Percentiles rank a stretch among this genome's conserved stretches.
Evolutionary conservation across 35 echinoderm and acorn worm genomes (phyloP).

Genomic region (Lytechinus pictus): DNA sequence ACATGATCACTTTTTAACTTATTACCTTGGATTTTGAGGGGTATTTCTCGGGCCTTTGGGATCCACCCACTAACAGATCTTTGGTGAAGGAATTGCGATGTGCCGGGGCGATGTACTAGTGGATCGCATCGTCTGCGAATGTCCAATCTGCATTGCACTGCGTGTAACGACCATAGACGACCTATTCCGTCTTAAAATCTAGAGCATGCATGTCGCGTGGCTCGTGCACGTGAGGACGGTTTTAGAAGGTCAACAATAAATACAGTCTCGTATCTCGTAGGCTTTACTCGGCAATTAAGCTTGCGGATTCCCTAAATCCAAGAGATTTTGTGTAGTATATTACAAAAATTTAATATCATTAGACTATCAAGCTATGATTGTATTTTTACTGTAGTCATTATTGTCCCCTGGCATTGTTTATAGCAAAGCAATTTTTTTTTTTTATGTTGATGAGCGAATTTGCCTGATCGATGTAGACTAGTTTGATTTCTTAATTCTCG

Average conservation of each 20-base stretch:
- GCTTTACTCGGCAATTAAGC: background rate
- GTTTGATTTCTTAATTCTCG: no score
- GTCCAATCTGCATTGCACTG: background rate
- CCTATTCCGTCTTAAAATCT: background rate
- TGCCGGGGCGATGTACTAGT: no score
- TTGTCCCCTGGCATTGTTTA: no score
- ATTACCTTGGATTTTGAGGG: background rate
- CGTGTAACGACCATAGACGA: no score
- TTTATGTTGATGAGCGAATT: no score
- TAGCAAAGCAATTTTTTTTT: no score
- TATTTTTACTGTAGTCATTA: no score
- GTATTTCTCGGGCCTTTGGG: background rate
- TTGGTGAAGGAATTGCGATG: no score
- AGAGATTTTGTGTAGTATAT: background rate
- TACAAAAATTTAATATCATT: no score
- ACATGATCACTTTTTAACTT: background rate
- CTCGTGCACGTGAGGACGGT: background rate
- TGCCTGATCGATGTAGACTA: no score
- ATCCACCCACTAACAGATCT: background rate
- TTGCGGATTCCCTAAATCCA: background rate
- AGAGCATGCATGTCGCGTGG: slow-evolving; percentile 28
- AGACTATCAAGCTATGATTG: no score
- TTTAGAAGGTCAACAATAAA: background rate
- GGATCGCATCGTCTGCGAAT: background rate
- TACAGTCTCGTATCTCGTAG: background rate